Percentiles rank a stretch among this genome's conserved stretches.
Evolutionary conservation across 1,140 invertebrate species (phyloP).

Genomic region (Drosophila bocki): DNA sequence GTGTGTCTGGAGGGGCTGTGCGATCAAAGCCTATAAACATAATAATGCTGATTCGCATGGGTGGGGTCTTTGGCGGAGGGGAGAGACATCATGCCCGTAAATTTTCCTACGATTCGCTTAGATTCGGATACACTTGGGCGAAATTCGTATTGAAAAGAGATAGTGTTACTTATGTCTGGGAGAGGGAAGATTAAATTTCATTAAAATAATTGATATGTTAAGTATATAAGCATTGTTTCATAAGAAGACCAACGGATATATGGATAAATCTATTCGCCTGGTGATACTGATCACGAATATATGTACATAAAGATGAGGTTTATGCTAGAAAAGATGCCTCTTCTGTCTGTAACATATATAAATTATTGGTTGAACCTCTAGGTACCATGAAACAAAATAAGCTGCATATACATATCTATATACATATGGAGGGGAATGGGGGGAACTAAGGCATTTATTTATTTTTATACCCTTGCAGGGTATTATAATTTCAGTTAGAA

Average conservation of each 20-base stretch:
- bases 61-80: neutral
- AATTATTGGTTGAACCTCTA: too few species aligned
- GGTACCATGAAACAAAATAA: too few species aligned
- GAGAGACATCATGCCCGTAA: neutral
- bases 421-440: too few species aligned
- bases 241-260: neutral
- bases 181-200: neutral
- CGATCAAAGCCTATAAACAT: slow-evolving; percentile 15
- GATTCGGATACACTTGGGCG: neutral
- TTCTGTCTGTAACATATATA: neutral
- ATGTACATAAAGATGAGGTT: neutral
- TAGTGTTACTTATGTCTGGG: neutral
- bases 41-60: slow-evolving; percentile 19
- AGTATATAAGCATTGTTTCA: neutral
- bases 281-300: neutral
- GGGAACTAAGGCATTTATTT: too few species aligned
- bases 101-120: slow-evolving; percentile 6
- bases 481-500: too few species aligned
- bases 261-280: neutral
- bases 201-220: neutral
- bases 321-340: too few species aligned
- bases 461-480: too few species aligned
- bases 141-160: neutral
- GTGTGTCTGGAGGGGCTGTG: slow-evolving; percentile 16
- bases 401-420: too few species aligned